Evolutionary conservation across 1,140 invertebrate genomes (phyloP).

Genomic region (Bombus vancouverensis): DNA sequence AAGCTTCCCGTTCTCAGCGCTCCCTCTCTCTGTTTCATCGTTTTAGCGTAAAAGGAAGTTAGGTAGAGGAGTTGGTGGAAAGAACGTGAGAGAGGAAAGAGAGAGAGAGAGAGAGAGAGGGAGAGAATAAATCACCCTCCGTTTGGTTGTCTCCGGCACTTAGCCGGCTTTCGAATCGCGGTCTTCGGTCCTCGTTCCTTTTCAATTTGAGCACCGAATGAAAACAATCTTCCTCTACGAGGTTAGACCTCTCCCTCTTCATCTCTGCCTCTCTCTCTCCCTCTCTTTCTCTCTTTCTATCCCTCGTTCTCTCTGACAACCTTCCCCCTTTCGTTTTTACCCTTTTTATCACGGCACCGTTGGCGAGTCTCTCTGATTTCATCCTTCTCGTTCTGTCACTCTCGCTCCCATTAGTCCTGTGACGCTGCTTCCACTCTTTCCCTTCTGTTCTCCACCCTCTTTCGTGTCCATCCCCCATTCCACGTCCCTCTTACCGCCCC

Average conservation of each 20-base stretch:
- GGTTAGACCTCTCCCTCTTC: slow-evolving; percentile 57
- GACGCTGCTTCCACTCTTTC: slow-evolving; percentile 45
- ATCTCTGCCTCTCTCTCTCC: neutral
- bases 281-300: slow-evolving; percentile 17
- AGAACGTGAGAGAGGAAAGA: neutral
- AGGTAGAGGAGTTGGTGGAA: neutral
- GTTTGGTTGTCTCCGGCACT: slow-evolving; percentile 63
- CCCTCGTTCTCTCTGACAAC: slow-evolving; percentile 42
- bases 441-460: slow-evolving; percentile 25
- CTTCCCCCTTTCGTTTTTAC: slow-evolving; percentile 52
- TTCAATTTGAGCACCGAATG: slow-evolving; percentile 75
- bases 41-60: slow-evolving; percentile 32
- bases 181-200: slow-evolving; percentile 70
- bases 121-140: slow-evolving; percentile 63
- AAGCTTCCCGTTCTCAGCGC: slow-evolving; percentile 3
- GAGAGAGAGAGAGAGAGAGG: neutral
- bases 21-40: slow-evolving; percentile 17
- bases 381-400: slow-evolving; percentile 51
- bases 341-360: slow-evolving; percentile 44
- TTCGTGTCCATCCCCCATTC: neutral
- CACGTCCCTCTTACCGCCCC: slow-evolving; percentile 53
- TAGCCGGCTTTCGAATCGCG: slow-evolving; percentile 68
- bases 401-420: slow-evolving; percentile 54
- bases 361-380: slow-evolving; percentile 56
- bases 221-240: slow-evolving; percentile 74